These are phyloP conservation scores for Idaea biselata DNA, from an alignment of 2,888 invertebrate genomes.

Conservation along the genomic window DNA sequence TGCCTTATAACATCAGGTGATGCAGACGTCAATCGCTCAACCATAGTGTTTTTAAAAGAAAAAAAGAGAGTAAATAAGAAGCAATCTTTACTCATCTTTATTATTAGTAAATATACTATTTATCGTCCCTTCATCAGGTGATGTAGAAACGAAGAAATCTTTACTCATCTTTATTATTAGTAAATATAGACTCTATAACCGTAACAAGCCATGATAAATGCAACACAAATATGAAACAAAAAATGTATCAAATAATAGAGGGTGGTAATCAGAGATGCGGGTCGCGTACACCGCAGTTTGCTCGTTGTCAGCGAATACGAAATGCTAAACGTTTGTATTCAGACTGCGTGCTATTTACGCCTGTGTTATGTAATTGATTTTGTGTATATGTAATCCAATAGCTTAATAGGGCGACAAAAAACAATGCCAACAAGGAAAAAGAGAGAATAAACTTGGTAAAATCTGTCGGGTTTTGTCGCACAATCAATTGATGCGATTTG, in stretches of 20 bases:
- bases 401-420: slow-evolving; percentile 1
- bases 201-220: background rate
- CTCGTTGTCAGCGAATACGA: slow-evolving; percentile 27
- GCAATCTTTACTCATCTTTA: too few relatives aligned
- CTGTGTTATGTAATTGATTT: slow-evolving; percentile 15
- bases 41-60: too few relatives aligned
- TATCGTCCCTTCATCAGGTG: too few relatives aligned
- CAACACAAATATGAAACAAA: background rate
- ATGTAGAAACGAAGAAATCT: too few relatives aligned
- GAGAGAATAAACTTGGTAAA: background rate
- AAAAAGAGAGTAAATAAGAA: too few relatives aligned
- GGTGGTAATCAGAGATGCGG: slow-evolving; percentile 8
- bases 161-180: background rate
- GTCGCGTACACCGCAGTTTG: slow-evolving; percentile 27
- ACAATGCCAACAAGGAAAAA: background rate
- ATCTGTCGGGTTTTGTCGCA: background rate
- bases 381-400: slow-evolving; percentile 7
- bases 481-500: background rate
- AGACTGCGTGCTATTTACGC: slow-evolving; percentile 7
- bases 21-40: too few relatives aligned
- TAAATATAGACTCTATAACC: background rate
- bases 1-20: too few relatives aligned
- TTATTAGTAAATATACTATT: too few relatives aligned
- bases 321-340: slow-evolving; percentile 22
- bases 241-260: background rate